Evolutionary conservation across 2,888 invertebrate species (phyloP), one percentile per base, ranked within the genome.

Genomic region (Eupithecia centaureata): DNA sequence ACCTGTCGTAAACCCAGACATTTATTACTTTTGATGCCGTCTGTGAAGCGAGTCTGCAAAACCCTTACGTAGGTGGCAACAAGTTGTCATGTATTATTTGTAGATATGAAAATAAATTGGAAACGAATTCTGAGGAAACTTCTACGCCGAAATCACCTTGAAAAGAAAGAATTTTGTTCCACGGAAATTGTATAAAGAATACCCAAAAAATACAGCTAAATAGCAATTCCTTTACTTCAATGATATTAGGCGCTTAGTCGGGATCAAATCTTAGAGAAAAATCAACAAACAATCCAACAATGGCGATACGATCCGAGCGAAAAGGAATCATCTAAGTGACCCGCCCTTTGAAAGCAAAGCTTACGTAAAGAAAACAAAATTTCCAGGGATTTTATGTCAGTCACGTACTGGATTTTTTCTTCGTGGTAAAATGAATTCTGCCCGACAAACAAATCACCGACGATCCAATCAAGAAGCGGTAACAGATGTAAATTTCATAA

Each of bases 351-450:
- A 81, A 83, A 84, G 77, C 80, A 83, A 84, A 80, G 82, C 81
- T 83, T 83, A 82, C 79, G 82, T 79, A 85, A 85, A 83, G 82
- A 83, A 86, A 86, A 85, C 84, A 86, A 84, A 84, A 85, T 84
- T 85, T 85, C 76, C 80, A 78, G 77, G 83, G 73, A 84, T 86
- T 89, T 84, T 82, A 87, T 89, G 89, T 86, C 86, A 86, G 87
- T 89, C 89, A 89, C 88, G 88, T 86, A 77, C 77, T 67, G 79
- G 78, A 81, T 83, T 87, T 87, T 84, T 85, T 83, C 81, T 73
- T 71, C 68, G 71, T 68, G 70, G 75, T 75, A 76, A 86, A 88
- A 89, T 86, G 85, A 88, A 88, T 88, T 88, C 83, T 75, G 79
- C 77, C 79, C 72, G 77, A 79, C 85, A 87, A 87, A 86, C 87